Conservation (phyloP, 2,888 invertebrate species). For the Perizoma flavofasciatum region DNA sequence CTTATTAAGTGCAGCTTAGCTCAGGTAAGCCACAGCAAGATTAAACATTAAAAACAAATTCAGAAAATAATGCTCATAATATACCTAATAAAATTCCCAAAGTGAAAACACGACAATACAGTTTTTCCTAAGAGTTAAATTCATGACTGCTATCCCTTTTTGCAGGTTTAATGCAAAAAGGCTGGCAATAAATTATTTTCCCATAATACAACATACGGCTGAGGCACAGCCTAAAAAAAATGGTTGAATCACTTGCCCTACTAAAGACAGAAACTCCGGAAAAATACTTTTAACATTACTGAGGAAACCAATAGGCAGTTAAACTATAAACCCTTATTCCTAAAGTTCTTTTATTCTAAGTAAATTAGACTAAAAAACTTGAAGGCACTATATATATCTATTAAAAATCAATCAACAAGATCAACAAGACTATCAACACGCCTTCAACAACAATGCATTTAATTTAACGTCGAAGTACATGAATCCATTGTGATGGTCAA, state of each 20-base stretch:
- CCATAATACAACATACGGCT: constrained; percentile 29
- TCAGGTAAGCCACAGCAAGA: neutral
- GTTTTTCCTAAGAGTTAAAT: constrained; percentile 15
- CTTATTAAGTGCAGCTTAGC: neutral
- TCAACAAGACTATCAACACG: no score
- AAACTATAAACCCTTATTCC: no score
- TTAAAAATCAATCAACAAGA: no score
- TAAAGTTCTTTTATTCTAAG: no score
- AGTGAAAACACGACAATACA: constrained; percentile 5
- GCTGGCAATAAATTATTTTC: constrained; percentile 35
- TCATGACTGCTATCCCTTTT: constrained; percentile 27
- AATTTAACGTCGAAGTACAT: no score
- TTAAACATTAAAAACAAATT: neutral
- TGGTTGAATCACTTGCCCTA: neutral
- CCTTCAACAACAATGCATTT: no score
- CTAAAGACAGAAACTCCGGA: no score
- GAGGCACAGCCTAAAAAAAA: constrained; percentile 5
- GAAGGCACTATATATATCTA: no score
- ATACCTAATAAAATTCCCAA: constrained; percentile 5
- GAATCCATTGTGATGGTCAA: no score
- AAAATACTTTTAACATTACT: no score
- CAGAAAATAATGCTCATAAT: constrained; percentile 1
- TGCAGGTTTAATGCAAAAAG: constrained; percentile 34
- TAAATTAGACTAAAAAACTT: no score
- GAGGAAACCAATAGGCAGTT: no score